These are phyloP conservation scores for Sinosuthora webbiana DNA, from an alignment of 2,113 vertebrate species.

Conservation along the genomic window DNA sequence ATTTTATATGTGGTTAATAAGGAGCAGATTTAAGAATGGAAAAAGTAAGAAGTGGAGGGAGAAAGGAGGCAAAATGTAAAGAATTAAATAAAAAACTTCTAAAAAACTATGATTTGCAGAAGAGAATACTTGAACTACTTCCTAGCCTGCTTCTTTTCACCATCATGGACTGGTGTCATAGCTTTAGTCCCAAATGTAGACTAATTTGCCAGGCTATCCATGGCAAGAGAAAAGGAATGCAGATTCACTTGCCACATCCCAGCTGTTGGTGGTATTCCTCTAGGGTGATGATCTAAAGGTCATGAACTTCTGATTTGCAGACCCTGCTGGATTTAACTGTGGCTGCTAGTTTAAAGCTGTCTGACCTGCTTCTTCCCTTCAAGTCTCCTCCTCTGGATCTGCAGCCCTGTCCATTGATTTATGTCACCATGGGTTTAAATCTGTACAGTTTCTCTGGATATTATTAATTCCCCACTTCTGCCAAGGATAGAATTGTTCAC, in stretches of 20 bases:
- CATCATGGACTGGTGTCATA: neutral
- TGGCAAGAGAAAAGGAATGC: neutral
- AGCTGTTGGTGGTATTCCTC: neutral
- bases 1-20: neutral
- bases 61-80: neutral
- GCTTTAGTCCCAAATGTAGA: neutral
- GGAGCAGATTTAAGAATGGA: neutral
- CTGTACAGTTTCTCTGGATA: neutral
- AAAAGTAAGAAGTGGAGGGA: neutral
- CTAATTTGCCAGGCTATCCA: neutral
- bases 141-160: neutral
- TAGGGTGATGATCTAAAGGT: neutral
- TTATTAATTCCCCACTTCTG: conserved; percentile 23
- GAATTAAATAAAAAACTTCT: neutral
- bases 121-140: neutral
- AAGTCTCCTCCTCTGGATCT: neutral
- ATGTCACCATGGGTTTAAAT: neutral
- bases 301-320: neutral
- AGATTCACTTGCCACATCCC: neutral
- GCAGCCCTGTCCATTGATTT: neutral
- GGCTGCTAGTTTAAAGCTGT: neutral
- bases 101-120: neutral
- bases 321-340: neutral
- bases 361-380: neutral
- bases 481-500: neutral